Conservation (phyloP, 2,797 vertebrate genomes). For the Florisuga fusca region DNA sequence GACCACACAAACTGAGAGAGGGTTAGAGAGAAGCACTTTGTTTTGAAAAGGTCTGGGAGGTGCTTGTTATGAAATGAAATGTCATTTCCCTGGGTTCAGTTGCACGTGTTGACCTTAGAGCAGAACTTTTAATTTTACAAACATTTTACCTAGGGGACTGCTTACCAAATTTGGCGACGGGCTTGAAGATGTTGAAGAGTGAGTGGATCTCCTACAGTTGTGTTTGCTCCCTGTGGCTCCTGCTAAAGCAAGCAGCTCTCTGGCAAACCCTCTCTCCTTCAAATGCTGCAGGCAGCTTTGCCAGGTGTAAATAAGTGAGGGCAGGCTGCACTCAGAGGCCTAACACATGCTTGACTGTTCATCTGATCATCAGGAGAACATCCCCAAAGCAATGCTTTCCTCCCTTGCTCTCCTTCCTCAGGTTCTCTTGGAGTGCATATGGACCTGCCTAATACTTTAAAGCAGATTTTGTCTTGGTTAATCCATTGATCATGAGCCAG, state of each 20-base stretch:
- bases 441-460: background rate
- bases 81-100: background rate
- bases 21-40: background rate
- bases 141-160: constrained; percentile 69
- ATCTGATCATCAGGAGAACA: background rate
- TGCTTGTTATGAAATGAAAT: background rate
- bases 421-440: fast-evolving
- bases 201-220: constrained; percentile 45
- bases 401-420: background rate
- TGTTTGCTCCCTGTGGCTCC: background rate
- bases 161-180: constrained; percentile 72
- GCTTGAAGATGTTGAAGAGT: constrained; percentile 75
- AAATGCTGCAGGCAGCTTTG: background rate
- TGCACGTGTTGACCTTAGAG: background rate
- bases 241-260: background rate
- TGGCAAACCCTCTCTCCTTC: background rate
- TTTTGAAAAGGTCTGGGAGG: background rate
- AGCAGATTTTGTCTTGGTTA: background rate
- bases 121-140: constrained; percentile 31
- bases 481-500: fast-evolving
- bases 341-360: background rate
- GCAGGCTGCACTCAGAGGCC: background rate
- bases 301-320: fast-evolving
- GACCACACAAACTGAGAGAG: background rate
- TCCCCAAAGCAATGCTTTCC: background rate